Base-by-base conservation (phyloP, 1,140 invertebrate species). In the Colletes gigas region DNA sequence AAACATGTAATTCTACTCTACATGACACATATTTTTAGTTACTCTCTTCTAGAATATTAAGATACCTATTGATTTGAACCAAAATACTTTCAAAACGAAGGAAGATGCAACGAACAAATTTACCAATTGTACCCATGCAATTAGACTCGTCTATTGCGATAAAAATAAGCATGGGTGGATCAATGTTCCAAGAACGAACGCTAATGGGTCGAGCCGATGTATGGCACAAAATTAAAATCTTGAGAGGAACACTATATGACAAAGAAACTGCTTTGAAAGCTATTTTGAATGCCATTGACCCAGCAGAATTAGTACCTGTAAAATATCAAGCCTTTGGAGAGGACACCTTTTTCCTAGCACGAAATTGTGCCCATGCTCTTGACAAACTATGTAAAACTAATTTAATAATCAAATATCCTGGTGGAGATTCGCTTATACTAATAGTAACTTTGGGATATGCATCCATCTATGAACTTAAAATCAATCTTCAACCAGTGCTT, bases 251-350 rank as follows among this genome's bases (percentile, higher is more conserved):
- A 6, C 78, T 84, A 7, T 90, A 90, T 57, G 86, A 92, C 14
- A 92, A 93, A 66, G 93, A 94, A 78, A 68, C 83, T n/a, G 88
- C 94, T 15, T 78, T 94, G 39, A 92, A 91, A 85, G 89, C 91
- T 17, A 93, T 95, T 55, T 70, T 94, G n/a, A 90, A 90, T 52
- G 85, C 92, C 15, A 89, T 94, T 2, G 90, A 94, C 65, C 94
- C 94, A 9, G 85, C 91, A 6, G 94, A 94, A 72, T 85, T 95
- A 5, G 93, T 94, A 55, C 94, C 94, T 12, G 92, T 94, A 0
- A 90, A 84, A n/a, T 94, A 93, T 88, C 90, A 92, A 44, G 79
- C 87, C 12, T 84, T 86, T 5, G 91, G 91, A 1, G 84, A 89
- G 4, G 90, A 92, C 63, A 89, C 92, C 0, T 92, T 85, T 57